These are phyloP conservation scores for Maconellicoccus hirsutus DNA, from an alignment of 1,140 invertebrate genomes.

Conservation along the genomic window DNA sequence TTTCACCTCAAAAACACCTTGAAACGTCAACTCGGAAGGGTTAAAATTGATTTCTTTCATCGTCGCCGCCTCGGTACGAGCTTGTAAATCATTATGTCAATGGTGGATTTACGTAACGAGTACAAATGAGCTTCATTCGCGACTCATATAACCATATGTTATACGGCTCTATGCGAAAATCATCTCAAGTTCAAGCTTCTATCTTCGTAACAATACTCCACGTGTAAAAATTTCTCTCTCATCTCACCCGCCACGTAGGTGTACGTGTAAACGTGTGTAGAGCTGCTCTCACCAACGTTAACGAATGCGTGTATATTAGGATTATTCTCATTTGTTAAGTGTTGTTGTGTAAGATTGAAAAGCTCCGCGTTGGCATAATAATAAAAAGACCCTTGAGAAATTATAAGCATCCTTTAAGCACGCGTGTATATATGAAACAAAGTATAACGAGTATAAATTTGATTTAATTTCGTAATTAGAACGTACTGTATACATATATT, in stretches of 20 bases:
- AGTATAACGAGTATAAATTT: slow-evolving; percentile 1
- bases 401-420: slow-evolving; percentile 5
- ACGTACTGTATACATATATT: not conserved
- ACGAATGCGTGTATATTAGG: not conserved
- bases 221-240: not conserved
- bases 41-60: not conserved
- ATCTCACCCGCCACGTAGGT: not conserved
- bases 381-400: not conserved
- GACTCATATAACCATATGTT: too few species aligned
- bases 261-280: not conserved
- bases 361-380: not conserved
- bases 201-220: not conserved
- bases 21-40: not conserved
- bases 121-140: not conserved
- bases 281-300: not conserved
- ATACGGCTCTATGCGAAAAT: too few species aligned
- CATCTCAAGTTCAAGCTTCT: not conserved
- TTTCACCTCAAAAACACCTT: not conserved
- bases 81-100: not conserved
- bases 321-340: not conserved
- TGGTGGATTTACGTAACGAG: not conserved
- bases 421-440: not conserved
- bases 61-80: not conserved
- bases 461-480: slow-evolving; percentile 6
- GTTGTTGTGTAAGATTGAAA: slow-evolving; percentile 1